These are phyloP conservation scores for Trogon melanurus DNA, from an alignment of 2,113 vertebrate species.

Conservation along the genomic window DNA sequence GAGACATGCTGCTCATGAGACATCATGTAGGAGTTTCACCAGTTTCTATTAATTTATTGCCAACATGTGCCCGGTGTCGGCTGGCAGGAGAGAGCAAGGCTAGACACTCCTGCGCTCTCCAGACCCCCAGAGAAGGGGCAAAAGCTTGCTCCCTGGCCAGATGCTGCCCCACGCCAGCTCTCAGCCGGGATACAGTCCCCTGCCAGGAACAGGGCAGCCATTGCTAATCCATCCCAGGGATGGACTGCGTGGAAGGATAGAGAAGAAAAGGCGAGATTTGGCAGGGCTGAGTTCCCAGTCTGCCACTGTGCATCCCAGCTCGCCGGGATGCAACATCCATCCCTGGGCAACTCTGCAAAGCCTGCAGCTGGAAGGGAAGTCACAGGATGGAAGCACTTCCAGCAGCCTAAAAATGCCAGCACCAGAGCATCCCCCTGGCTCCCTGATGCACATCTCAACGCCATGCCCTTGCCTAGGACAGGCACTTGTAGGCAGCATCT, in stretches of 20 bases:
- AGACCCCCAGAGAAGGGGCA: not conserved
- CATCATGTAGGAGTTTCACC: not conserved
- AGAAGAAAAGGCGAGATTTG: not conserved
- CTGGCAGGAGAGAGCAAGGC: not conserved
- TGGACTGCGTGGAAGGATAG: not conserved
- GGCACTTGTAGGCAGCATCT: not conserved
- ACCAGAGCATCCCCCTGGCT: not conserved
- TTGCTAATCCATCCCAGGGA: not conserved
- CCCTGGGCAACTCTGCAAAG: not conserved
- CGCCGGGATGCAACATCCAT: not conserved
- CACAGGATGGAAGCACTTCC: not conserved
- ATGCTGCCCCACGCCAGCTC: not conserved
- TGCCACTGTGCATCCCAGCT: not conserved
- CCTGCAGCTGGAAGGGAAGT: constrained; percentile 38
- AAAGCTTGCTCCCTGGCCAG: not conserved
- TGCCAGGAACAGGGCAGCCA: not conserved
- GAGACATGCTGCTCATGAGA: not conserved
- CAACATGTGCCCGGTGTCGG: not conserved
- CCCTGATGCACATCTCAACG: fast-evolving
- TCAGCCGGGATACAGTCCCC: not conserved
- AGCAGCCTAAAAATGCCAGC: not conserved
- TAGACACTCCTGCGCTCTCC: not conserved
- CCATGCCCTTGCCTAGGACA: not conserved
- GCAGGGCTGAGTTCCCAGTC: not conserved
- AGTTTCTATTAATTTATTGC: not conserved